phyloP scores from a whole-genome alignment of 2,113 vertebrate species.

The Alosa alosa region DNA sequence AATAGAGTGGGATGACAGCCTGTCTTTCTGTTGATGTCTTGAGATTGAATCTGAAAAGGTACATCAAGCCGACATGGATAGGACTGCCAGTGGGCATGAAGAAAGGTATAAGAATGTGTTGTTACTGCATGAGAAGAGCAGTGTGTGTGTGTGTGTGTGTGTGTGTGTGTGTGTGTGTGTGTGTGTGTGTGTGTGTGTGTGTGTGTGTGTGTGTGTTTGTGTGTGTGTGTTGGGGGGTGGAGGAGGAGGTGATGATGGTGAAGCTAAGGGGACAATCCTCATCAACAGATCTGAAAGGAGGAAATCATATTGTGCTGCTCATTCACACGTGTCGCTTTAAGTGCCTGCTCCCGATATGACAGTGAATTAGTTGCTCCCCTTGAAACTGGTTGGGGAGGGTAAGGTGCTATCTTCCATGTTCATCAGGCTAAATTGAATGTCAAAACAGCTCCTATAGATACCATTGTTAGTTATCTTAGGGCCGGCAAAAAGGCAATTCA shows the following conservation, averaged over 20 bases:
- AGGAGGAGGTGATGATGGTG: too few species aligned
- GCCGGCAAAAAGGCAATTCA: neutral
- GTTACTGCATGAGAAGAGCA: too few species aligned
- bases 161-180: neutral
- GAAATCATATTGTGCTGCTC: neutral
- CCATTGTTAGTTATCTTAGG: neutral
- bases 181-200: neutral
- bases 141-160: neutral
- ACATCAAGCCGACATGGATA: neutral
- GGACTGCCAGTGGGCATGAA: neutral
- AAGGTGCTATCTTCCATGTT: neutral
- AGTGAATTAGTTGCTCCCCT: neutral
- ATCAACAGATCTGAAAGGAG: neutral
- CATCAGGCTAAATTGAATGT: constrained; percentile 4
- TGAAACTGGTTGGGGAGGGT: neutral
- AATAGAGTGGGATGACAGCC: neutral
- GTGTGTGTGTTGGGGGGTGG: neutral
- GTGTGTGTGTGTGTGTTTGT: neutral
- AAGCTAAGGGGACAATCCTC: neutral
- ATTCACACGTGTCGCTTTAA: neutral
- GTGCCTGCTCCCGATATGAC: neutral
- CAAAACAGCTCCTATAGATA: constrained; percentile 1
- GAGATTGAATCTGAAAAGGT: neutral
- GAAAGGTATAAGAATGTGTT: neutral
- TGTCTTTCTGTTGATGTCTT: neutral